These are phyloP conservation scores for Lonchura striata DNA, from an alignment of 2,113 vertebrate species.

Conservation along the genomic window DNA sequence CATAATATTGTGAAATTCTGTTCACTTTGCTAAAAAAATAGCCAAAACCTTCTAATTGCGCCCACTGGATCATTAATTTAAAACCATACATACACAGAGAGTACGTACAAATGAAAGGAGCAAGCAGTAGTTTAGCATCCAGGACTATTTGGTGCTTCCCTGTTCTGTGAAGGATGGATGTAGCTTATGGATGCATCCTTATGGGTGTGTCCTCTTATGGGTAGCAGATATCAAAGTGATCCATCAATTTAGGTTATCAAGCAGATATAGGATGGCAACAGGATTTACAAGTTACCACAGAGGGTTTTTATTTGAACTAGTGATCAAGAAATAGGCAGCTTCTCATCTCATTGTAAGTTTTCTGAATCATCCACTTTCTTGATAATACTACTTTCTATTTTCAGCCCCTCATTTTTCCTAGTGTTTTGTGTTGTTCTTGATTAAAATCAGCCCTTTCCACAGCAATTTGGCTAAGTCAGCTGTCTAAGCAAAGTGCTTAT, in stretches of 20 bases:
- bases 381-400: constrained; percentile 52
- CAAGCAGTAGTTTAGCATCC: background rate
- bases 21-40: background rate
- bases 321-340: background rate
- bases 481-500: background rate
- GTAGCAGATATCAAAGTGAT: background rate
- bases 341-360: constrained; percentile 5
- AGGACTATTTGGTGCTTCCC: background rate
- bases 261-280: background rate
- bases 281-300: background rate
- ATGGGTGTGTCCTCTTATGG: background rate
- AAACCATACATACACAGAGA: background rate
- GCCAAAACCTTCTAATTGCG: background rate
- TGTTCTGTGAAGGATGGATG: background rate
- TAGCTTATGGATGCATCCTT: background rate
- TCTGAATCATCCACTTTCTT: constrained; percentile 39
- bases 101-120: background rate
- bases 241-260: background rate
- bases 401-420: constrained; percentile 6
- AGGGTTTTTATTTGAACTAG: background rate
- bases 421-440: constrained; percentile 38
- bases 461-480: constrained; percentile 24
- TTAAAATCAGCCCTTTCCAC: constrained; percentile 47
- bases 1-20: background rate
- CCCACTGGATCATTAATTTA: background rate